Evolutionary conservation across 2,888 invertebrate species (phyloP), one percentile per base, ranked within the genome.

Genomic region (Electrophaes corylata): DNA sequence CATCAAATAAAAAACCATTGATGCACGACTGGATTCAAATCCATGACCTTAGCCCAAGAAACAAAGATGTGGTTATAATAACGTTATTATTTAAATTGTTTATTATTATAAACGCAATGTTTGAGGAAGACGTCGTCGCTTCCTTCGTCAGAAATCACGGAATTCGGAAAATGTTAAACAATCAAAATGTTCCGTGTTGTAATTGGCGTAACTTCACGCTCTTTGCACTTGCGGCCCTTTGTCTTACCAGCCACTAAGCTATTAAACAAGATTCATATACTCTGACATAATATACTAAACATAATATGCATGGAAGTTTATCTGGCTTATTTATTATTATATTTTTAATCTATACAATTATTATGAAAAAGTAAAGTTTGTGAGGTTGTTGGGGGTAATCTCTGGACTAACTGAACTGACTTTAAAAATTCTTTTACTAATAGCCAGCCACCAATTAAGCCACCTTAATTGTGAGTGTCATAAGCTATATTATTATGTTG

Each of bases 51-150:
- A 29, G 20, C 3, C 1, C 26, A 41, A 14, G 3, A 20, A 43
- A 43, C 12, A 26, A 14, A 23, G 14, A 43, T 41, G 20, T 18
- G 11, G 10, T 37, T 37, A 39, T 39, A 10, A 29, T 26, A 10
- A 10, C 5, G 35, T 35, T n/a, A 41, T 41, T 41, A 41, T 41
- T 41, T 41, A 19, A 40, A 41, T 29, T 45, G 33, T 48, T 43
- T 56, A 44, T 46, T 35, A 55, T 48, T 10, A 44, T 40, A 50
- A 49, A 35, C 50, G n/a, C 19, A 11, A 48, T 67, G 70, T 76
- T 74, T 71, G 62, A 76, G 76, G 76, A 76, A 76, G 78, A 57
- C 46, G 46, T 44, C 18, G 60, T 64, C 20, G 60, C 64, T 70
- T 77, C 75, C 75, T 70, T 67, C 26, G 26, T 3, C 64, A 63